Evolutionary conservation across 2,888 invertebrate genomes (phyloP).

Genomic region (Athalia rosae): DNA sequence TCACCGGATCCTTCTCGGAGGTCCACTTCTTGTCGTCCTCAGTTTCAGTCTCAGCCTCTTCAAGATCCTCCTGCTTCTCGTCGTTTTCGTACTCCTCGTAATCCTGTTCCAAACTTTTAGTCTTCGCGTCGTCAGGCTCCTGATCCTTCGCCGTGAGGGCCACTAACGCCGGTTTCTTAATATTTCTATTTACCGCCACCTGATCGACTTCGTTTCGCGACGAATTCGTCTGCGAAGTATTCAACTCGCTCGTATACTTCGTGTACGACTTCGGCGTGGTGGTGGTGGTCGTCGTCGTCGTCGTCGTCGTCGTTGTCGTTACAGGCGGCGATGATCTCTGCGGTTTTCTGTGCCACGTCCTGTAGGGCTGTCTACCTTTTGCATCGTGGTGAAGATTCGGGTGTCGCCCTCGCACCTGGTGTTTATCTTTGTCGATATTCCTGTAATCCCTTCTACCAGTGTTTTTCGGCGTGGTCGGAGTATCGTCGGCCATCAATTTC

Average conservation of each 20-base stretch:
- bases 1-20: conserved; percentile 35
- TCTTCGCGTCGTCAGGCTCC: conserved; percentile 51
- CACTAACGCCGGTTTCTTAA: conserved; percentile 8
- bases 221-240: neutral
- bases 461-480: conserved; percentile 55
- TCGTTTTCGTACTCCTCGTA: conserved; percentile 65
- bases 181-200: neutral
- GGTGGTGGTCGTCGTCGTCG: conserved; percentile 45
- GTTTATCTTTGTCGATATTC: conserved; percentile 54
- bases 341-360: conserved; percentile 35
- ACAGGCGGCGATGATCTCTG: conserved; percentile 59
- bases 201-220: neutral
- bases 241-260: conserved; percentile 18
- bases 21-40: conserved; percentile 41
- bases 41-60: conserved; percentile 55
- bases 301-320: conserved; percentile 15
- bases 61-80: conserved; percentile 55
- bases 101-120: conserved; percentile 64
- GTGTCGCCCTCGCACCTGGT: neutral
- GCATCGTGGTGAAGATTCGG: neutral
- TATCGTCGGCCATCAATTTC: conserved; percentile 61
- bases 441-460: conserved; percentile 57
- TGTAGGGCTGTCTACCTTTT: neutral
- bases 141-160: conserved; percentile 22
- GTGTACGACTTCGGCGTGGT: neutral